phyloP scores from a whole-genome alignment of 2,113 vertebrate species.

The Octodon degus region DNA sequence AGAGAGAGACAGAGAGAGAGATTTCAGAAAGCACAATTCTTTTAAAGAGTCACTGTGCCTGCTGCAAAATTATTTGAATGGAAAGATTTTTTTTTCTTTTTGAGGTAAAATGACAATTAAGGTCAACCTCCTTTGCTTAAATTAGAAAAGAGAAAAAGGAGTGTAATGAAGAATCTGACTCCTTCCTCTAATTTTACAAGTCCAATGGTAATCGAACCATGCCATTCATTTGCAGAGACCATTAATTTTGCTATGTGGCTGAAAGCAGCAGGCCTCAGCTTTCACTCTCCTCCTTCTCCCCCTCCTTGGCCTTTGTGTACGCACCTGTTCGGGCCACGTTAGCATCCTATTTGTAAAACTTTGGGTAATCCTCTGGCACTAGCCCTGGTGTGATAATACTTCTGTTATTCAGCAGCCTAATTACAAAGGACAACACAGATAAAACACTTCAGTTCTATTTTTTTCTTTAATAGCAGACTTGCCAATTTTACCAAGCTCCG shows the following conservation, averaged over 20 bases:
- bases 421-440: conserved; percentile 92
- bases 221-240: conserved; percentile 90
- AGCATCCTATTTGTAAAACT: conserved; percentile 95
- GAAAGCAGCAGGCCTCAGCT: conserved; percentile 91
- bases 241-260: conserved; percentile 90
- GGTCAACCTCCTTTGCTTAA: conserved; percentile 83
- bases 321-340: conserved; percentile 98
- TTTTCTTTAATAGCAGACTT: conserved; percentile 84
- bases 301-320: conserved; percentile 92
- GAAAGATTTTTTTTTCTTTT: conserved; percentile 82
- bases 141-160: conserved; percentile 85
- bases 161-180: conserved; percentile 88
- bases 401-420: conserved; percentile 94
- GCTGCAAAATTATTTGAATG: conserved; percentile 84
- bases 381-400: conserved; percentile 96
- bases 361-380: conserved; percentile 96
- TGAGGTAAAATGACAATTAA: conserved; percentile 84
- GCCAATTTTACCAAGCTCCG: conserved; percentile 84
- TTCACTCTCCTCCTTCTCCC: conserved; percentile 90
- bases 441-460: conserved; percentile 87
- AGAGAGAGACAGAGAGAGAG: not conserved
- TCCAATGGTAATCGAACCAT: conserved; percentile 90
- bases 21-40: conserved; percentile 82
- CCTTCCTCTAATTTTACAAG: conserved; percentile 89
- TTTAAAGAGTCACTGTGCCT: conserved; percentile 79